Percentiles rank a stretch among this genome's conserved stretches.
These are phyloP conservation scores for Xerus inauris DNA, from an alignment of 2,113 vertebrate species.

Conservation along the genomic window DNA sequence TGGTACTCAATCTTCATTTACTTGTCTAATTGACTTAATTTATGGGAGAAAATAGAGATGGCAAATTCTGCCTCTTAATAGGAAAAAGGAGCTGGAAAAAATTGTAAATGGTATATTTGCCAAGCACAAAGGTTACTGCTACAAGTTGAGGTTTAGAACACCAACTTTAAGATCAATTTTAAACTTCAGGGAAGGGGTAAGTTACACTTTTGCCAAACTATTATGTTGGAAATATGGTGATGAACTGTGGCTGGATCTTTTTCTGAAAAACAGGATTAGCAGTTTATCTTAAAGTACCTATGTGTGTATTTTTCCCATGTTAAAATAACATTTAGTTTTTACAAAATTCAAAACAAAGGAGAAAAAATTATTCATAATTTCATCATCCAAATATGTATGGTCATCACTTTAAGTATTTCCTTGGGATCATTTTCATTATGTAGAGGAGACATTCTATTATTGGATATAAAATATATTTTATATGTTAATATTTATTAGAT, in stretches of 20 bases:
- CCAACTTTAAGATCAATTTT: not conserved
- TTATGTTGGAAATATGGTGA: not conserved
- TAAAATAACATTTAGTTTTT: not conserved
- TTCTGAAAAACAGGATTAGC: not conserved
- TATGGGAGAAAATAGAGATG: not conserved
- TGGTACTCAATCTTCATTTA: not conserved
- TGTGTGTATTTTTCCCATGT: not conserved
- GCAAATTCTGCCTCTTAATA: not conserved
- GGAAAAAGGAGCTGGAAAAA: slow-evolving; percentile 30
- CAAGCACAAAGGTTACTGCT: not conserved
- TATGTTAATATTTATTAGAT: not conserved
- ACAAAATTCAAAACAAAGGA: not conserved
- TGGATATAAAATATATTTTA: slow-evolving; percentile 9
- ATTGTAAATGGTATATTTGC: not conserved
- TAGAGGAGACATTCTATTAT: not conserved
- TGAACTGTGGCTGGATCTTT: not conserved
- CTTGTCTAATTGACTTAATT: slow-evolving; percentile 38
- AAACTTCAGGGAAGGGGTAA: not conserved
- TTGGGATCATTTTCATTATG: not conserved
- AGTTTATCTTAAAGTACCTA: not conserved
- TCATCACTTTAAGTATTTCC: not conserved
- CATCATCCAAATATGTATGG: not conserved
- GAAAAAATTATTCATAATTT: not conserved
- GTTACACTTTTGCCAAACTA: not conserved
- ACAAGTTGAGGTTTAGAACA: not conserved